Conservation (phyloP, 2,113 vertebrate species). For the Ptilonorhynchus violaceus region DNA sequence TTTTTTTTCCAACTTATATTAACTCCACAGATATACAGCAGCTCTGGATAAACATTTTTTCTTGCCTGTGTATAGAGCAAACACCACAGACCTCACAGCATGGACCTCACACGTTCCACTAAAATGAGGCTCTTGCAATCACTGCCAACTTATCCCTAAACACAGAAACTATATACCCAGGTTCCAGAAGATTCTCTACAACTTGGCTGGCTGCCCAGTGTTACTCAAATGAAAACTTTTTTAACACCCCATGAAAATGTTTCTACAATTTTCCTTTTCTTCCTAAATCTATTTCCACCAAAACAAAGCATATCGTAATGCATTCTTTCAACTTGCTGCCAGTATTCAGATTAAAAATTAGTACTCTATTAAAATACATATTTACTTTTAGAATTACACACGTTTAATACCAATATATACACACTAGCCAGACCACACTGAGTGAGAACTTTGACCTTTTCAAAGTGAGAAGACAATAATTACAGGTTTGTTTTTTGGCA, state of each 20-base stretch:
- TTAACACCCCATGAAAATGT: background rate
- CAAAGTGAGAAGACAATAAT: background rate
- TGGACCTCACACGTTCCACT: background rate
- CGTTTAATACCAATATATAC: background rate
- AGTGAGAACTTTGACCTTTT: background rate
- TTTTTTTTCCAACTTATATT: background rate
- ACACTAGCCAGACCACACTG: background rate
- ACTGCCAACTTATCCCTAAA: background rate
- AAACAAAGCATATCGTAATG: background rate
- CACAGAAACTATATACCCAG: background rate
- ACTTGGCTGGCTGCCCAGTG: background rate
- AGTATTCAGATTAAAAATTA: background rate
- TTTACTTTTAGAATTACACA: background rate
- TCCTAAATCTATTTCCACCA: background rate
- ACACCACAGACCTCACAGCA: background rate
- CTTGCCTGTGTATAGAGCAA: background rate
- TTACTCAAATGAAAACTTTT: background rate
- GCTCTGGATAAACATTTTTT: background rate
- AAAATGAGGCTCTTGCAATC: background rate
- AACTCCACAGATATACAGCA: background rate
- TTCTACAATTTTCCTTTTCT: background rate
- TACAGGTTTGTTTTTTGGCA: background rate
- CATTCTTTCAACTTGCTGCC: background rate
- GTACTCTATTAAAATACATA: background rate
- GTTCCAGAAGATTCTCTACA: background rate